Conservation (phyloP, 2,888 invertebrate species). For the Cotesia congregata region DNA sequence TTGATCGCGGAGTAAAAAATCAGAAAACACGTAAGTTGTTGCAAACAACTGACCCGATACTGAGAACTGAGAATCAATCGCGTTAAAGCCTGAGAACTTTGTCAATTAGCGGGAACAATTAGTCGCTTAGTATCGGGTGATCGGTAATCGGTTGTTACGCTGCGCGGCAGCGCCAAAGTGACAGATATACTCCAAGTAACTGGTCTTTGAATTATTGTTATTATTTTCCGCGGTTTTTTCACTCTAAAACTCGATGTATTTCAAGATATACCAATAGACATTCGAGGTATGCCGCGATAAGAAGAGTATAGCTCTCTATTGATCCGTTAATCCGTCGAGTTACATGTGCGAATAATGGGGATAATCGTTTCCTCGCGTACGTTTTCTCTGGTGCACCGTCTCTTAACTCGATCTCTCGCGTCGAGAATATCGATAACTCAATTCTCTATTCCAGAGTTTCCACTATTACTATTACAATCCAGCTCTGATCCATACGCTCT, state of each 20-base stretch:
- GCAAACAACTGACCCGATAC: slow-evolving; percentile 32
- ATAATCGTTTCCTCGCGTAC: slow-evolving; percentile 49
- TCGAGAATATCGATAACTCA: slow-evolving; percentile 48
- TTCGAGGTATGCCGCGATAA: slow-evolving; percentile 6
- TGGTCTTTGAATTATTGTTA: not conserved
- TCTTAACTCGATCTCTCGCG: slow-evolving; percentile 37
- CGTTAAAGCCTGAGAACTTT: slow-evolving; percentile 65
- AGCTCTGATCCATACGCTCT: not conserved
- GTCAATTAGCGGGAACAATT: slow-evolving; percentile 68
- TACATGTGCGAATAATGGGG: slow-evolving; percentile 48
- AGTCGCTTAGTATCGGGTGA: slow-evolving; percentile 47
- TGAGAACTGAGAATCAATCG: slow-evolving; percentile 45
- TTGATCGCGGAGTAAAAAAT: slow-evolving; percentile 35
- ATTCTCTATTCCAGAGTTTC: slow-evolving; percentile 31
- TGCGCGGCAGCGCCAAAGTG: slow-evolving; percentile 43
- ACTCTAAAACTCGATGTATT: slow-evolving; percentile 11
- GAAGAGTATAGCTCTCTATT: slow-evolving; percentile 2
- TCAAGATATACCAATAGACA: not conserved
- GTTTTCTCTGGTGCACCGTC: slow-evolving; percentile 41
- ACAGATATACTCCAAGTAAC: slow-evolving; percentile 57
- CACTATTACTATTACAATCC: not conserved
- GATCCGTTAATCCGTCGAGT: slow-evolving; percentile 46
- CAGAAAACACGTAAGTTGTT: slow-evolving; percentile 44
- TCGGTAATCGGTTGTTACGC: not conserved
- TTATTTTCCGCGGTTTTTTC: slow-evolving; percentile 16